Evolutionary conservation across 2,113 vertebrate species (phyloP).

Genomic region (Phalacrocorax brasilianus): DNA sequence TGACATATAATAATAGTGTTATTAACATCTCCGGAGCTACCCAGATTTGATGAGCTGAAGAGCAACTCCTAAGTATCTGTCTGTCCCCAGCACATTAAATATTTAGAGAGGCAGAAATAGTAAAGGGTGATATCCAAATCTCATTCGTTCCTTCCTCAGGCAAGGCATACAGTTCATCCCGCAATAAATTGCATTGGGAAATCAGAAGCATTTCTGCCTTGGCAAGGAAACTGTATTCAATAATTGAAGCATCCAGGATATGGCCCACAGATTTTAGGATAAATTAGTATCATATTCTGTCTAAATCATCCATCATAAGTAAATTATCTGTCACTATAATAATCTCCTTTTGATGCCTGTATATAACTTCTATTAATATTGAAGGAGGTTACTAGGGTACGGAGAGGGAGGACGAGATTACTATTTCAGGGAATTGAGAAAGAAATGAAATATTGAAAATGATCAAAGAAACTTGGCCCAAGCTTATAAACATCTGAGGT

Average conservation of each 20-base stretch:
- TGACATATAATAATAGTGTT: not conserved
- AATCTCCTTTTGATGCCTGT: slow-evolving; percentile 13
- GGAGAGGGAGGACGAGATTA: not conserved
- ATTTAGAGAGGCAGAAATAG: slow-evolving; percentile 12
- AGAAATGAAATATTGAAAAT: not conserved
- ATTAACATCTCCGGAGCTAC: not conserved
- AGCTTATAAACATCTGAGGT: not conserved
- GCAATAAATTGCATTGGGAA: not conserved
- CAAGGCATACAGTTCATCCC: not conserved
- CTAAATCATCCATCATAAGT: slow-evolving; percentile 11
- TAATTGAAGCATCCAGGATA: slow-evolving; percentile 39
- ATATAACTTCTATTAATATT: slow-evolving; percentile 13
- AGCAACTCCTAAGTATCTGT: not conserved
- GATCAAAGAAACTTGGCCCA: not conserved
- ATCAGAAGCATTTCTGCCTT: slow-evolving; percentile 18
- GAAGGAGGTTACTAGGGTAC: not conserved
- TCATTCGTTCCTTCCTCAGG: not conserved
- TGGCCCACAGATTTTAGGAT: not conserved
- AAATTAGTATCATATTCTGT: slow-evolving; percentile 2
- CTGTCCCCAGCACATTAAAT: not conserved
- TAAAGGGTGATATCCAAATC: not conserved
- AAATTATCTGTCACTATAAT: slow-evolving; percentile 23
- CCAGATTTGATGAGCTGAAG: not conserved
- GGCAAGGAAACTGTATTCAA: not conserved
- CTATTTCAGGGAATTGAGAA: not conserved